Conservation (phyloP, 64 coral and sea anemone genomes). For the Porites lutea region DNA sequence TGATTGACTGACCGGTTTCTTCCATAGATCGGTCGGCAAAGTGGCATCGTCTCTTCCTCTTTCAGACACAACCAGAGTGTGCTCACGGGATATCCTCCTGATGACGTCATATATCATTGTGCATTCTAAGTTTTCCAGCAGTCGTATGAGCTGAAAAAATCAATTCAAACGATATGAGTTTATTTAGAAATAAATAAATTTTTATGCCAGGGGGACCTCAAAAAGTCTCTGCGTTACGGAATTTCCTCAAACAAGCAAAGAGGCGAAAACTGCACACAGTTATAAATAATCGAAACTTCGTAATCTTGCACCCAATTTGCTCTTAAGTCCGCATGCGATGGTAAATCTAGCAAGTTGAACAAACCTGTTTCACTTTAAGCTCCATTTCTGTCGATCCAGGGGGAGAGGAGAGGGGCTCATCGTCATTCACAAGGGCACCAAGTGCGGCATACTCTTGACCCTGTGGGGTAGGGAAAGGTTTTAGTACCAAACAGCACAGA, state of each 20-base stretch:
- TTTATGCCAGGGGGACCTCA: too few relatives aligned
- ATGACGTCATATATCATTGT: slow-evolving; percentile 97
- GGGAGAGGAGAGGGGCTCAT: slow-evolving; percentile 91
- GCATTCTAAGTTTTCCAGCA: slow-evolving; percentile 96
- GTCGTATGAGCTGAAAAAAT: slow-evolving; percentile 66
- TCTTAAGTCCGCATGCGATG: too few relatives aligned
- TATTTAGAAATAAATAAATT: too few relatives aligned
- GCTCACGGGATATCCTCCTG: slow-evolving; percentile 97
- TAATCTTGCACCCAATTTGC: too few relatives aligned
- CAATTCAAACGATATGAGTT: too few relatives aligned
- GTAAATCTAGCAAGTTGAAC: neutral
- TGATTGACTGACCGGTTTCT: slow-evolving; percentile 83
- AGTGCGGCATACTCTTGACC: slow-evolving; percentile 91
- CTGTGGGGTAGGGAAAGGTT: slow-evolving; percentile 15
- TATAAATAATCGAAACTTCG: too few relatives aligned
- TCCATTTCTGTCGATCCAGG: slow-evolving; percentile 96
- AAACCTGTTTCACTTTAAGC: slow-evolving; percentile 96
- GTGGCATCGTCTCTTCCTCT: slow-evolving; percentile 96
- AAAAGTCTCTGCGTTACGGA: too few relatives aligned
- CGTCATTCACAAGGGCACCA: slow-evolving; percentile 82
- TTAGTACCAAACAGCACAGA: neutral
- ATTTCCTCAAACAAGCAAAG: too few relatives aligned
- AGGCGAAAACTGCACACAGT: too few relatives aligned
- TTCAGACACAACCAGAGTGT: slow-evolving; percentile 94
- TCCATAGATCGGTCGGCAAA: slow-evolving; percentile 96